Base-by-base conservation (phyloP, 2,797 vertebrate genomes). In the Tamandua tetradactyla region DNA sequence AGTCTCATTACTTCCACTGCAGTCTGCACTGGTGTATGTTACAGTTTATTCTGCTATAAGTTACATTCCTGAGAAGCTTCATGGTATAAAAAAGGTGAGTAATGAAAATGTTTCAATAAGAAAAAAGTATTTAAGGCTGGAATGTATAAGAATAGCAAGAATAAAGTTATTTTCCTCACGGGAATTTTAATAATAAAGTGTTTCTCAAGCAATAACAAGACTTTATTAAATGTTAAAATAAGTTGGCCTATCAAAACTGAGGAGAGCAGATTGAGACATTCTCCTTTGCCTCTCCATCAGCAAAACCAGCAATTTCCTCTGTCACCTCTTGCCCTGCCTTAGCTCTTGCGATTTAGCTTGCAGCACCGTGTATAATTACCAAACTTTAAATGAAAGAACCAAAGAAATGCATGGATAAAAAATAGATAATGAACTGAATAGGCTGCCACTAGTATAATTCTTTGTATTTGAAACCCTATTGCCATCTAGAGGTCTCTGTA, bases 121-220 rank as follows among this genome's bases (percentile, higher is more conserved):
- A 32, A 84, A 52, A 85, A 62, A 74, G 15, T 15, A 42, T 8
- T 75, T 86, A 27, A 32, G 3, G n/a, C 30, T 68, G 69, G 44
- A 66, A 62, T 49, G 27, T 23, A 35, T 78, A 85, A 80, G 11
- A 62, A 11, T 17, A 89, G 40, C 17, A 47, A 80, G 62, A 82
- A 62, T 59, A 49, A 81, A 74, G 23, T 32, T 52, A 23, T 82
- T 61, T 76, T n/a, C n/a, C n/a, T n/a, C n/a, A n/a, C n/a, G n/a
- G n/a, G n/a, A n/a, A n/a, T n/a, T n/a, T n/a, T 81, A 82, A 66
- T 59, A 64, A 74, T 79, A 71, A 94, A 75, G 7, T 90, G 32
- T 92, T 87, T 95, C 89, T 13, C 35, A 92, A 40, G 23, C 17
- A 66, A 15, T 23, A 69, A 74, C n/a, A 79, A 55, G 23, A 44